A percentile compares a stretch with the other conserved stretches of the same genome.
phyloP scores from a whole-genome alignment of 1,140 invertebrate species.

The Drosophila santomea region DNA sequence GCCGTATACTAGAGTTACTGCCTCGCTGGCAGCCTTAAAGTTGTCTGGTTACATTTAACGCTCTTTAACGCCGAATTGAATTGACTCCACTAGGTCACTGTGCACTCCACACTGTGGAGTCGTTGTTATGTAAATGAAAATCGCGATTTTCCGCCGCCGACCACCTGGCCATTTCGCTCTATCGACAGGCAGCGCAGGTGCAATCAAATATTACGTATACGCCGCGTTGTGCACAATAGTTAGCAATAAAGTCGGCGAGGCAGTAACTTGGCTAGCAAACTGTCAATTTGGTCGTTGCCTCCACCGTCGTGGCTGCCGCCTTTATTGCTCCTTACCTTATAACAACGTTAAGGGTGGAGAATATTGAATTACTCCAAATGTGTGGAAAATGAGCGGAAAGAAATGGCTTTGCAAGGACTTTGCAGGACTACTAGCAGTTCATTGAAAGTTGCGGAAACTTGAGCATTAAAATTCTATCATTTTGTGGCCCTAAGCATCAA shows the following conservation, averaged over 20 bases:
- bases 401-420: constrained; percentile 25
- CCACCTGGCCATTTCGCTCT: constrained; percentile 30
- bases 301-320: constrained; percentile 35
- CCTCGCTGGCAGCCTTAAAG: constrained; percentile 60
- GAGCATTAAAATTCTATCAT: constrained; percentile 37
- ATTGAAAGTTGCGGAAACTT: constrained; percentile 22
- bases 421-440: not conserved
- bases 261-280: constrained; percentile 60
- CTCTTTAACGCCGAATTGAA: constrained; percentile 78
- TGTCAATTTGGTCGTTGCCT: constrained; percentile 71
- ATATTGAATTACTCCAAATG: constrained; percentile 53
- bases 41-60: constrained; percentile 73
- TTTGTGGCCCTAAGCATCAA: not conserved
- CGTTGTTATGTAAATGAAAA: constrained; percentile 80
- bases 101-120: constrained; percentile 24
- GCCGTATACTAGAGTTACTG: constrained; percentile 1
- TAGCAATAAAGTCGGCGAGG: constrained; percentile 47
- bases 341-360: constrained; percentile 47
- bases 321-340: constrained; percentile 51
- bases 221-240: constrained; percentile 54
- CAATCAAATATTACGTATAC: constrained; percentile 79
- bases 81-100: constrained; percentile 56
- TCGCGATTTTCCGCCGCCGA: constrained; percentile 38
- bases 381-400: constrained; percentile 49
- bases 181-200: constrained; percentile 71